Conservation (phyloP, 2,888 invertebrate species). For the Drosophila lacicola region DNA sequence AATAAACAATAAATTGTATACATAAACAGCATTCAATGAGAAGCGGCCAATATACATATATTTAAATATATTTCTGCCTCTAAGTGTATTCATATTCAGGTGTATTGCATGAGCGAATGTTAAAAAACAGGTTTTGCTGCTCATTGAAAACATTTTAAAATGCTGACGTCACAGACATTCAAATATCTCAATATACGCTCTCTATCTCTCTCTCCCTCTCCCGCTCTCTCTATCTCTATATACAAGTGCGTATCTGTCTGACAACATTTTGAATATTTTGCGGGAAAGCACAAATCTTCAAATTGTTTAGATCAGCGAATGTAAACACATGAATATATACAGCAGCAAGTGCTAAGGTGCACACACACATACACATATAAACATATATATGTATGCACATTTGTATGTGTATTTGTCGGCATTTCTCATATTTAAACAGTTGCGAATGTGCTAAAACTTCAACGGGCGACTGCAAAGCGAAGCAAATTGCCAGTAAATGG, state of each 20-base stretch:
- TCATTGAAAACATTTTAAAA: neutral
- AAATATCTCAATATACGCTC: too few species aligned
- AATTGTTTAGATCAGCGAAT: neutral
- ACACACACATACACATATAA: neutral
- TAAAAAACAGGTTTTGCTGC: neutral
- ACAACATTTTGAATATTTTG: neutral
- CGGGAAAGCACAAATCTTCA: slow-evolving; percentile 7
- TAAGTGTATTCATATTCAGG: neutral
- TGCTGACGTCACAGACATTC: slow-evolving; percentile 4
- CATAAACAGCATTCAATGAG: too few species aligned
- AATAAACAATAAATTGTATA: neutral
- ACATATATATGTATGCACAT: neutral
- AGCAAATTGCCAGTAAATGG: slow-evolving; percentile 18
- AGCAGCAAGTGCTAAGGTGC: neutral
- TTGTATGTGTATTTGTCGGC: neutral
- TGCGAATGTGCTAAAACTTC: slow-evolving; percentile 10
- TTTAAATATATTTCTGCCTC: neutral
- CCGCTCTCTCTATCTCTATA: too few species aligned
- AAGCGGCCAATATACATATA: neutral
- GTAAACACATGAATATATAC: neutral
- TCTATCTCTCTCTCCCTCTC: too few species aligned
- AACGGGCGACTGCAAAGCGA: slow-evolving; percentile 3
- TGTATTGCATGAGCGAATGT: neutral
- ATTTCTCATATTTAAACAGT: slow-evolving; percentile 25
- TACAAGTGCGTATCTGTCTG: too few species aligned